Base-by-base conservation (phyloP, 2,888 invertebrate species). In the Amaurobius ferox region DNA sequence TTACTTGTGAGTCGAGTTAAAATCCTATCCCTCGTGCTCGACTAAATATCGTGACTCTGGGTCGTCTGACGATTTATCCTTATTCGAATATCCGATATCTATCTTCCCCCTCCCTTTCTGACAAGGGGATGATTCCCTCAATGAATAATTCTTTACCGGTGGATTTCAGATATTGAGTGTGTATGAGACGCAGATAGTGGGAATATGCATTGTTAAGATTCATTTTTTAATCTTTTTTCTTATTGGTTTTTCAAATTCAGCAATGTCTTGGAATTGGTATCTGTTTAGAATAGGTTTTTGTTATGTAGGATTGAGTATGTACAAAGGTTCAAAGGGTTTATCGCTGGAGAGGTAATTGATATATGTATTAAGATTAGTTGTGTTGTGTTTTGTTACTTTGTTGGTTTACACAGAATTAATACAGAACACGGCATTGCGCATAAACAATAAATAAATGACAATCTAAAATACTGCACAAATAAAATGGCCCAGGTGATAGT, bases 81-180 rank as follows among this genome's bases (percentile, higher is more conserved):
- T 67, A 78, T 68, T 78, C 70, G 39, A 78, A 78, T 78, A 68
- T 70, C 68, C 78, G 61, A 78, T 78, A 78, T 62, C 70, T 55
- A 78, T 78, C 78, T 68, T 70, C 68, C 35, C 32, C 61, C 28
- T 29, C 55, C 67, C 19, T 39, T 61, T n/a, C 13, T 61, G 70
- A 68, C 67, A 78, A 28, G 78, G 61, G 44, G 78, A 78, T 70
- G 78, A 78, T 78, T 78, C 78, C 70, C 35, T 39, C 78, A 29
- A 78, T 78, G 78, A 78, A 78, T 78, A 68, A 70, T 67, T 29
- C 48, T 39, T 68, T 40, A 19, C 23, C 19, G 35, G n/a, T 68
- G 77, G 67, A 35, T 77, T 77, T 67, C 35, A 48, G 55, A 77
- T 77, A 77, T 77, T 67, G 67, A 77, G 77, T 32, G 48, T 11